phyloP scores from a whole-genome alignment of 2,113 vertebrate genomes.

The Malurus melanocephalus region DNA sequence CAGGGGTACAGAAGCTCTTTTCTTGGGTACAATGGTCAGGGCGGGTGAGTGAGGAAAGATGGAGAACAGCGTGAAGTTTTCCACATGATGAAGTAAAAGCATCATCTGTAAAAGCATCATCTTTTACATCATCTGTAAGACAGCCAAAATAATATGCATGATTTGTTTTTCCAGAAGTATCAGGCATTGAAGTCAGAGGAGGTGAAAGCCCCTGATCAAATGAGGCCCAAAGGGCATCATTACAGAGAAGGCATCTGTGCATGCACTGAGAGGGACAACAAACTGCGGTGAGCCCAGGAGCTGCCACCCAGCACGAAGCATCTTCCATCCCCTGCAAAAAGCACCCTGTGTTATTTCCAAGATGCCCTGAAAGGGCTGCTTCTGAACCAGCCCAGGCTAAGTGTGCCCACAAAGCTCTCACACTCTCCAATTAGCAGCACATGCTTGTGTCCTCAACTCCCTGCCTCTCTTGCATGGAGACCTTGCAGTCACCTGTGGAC shows the following conservation, averaged over 20 bases:
- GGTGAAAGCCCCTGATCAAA: not conserved
- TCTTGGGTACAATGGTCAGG: not conserved
- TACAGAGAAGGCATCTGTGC: not conserved
- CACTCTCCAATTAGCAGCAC: rapidly evolving
- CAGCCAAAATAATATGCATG: not conserved
- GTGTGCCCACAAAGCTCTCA: not conserved
- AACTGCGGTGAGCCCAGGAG: not conserved
- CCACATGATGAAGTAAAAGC: not conserved
- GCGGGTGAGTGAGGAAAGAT: not conserved
- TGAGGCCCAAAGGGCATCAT: conserved; percentile 19
- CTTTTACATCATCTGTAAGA: not conserved
- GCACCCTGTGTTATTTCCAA: not conserved
- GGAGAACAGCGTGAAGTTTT: not conserved
- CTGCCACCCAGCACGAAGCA: not conserved
- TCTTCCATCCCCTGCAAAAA: not conserved
- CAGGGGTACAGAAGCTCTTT: not conserved
- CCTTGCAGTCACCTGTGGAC: not conserved
- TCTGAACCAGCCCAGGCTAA: not conserved
- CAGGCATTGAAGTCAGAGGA: not conserved
- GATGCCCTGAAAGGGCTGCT: not conserved
- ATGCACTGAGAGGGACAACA: rapidly evolving
- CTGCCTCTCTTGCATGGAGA: not conserved
- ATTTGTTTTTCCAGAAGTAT: not conserved
- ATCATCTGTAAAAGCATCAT: not conserved
- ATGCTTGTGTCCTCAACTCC: not conserved